A percentile compares a stretch with the other conserved stretches of the same genome.
phyloP scores from a whole-genome alignment of 2,113 vertebrate genomes.

The Podiceps cristatus region DNA sequence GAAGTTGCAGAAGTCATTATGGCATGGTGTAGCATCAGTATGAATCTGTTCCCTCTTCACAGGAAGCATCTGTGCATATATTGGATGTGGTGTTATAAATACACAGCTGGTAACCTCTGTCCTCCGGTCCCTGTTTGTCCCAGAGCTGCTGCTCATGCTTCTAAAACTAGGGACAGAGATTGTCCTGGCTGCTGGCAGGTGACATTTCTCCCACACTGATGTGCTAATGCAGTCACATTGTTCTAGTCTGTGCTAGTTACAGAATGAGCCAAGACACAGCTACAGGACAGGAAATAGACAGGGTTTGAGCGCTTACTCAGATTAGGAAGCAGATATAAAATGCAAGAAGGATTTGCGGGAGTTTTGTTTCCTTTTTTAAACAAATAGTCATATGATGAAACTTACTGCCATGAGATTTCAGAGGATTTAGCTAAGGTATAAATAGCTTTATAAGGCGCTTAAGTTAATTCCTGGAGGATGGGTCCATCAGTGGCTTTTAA shows the following conservation, averaged over 20 bases:
- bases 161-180: not conserved
- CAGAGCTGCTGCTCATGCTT: not conserved
- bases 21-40: not conserved
- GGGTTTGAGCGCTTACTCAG: not conserved
- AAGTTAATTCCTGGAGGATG: not conserved
- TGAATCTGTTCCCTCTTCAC: not conserved
- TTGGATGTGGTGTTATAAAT: not conserved
- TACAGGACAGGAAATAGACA: not conserved
- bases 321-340: not conserved
- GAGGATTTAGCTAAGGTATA: not conserved
- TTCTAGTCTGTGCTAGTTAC: conserved; percentile 68
- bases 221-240: conserved; percentile 77
- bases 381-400: not conserved
- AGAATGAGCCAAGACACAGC: conserved; percentile 75
- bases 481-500: not conserved
- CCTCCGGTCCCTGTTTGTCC: not conserved
- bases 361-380: conserved; percentile 4
- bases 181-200: conserved; percentile 80
- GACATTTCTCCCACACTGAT: conserved; percentile 74
- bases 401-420: not conserved
- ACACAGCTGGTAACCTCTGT: not conserved
- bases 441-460: not conserved
- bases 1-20: not conserved
- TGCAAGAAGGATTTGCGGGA: not conserved
- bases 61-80: not conserved